phyloP scores from a whole-genome alignment of 1,140 invertebrate genomes.

The Halesus radiatus region DNA sequence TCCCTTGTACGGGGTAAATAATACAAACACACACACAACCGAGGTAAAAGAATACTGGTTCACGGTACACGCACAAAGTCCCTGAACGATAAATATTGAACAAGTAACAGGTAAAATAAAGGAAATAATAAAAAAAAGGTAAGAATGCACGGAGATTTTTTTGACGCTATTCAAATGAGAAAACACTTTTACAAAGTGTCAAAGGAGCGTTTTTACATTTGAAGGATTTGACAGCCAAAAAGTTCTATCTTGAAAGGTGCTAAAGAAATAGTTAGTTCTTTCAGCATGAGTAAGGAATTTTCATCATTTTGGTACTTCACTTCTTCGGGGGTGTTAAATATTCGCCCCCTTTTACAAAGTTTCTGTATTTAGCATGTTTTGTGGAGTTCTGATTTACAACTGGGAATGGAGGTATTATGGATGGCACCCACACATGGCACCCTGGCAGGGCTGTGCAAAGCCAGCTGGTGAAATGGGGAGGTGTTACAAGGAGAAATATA shows the following conservation, averaged over 20 bases:
- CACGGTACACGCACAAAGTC: not conserved
- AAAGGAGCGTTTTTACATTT: too few relatives aligned
- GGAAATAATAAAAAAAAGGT: too few relatives aligned
- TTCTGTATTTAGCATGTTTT: not conserved
- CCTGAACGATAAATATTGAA: not conserved
- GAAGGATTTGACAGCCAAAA: too few relatives aligned
- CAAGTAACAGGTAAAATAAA: too few relatives aligned
- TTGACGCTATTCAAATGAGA: too few relatives aligned
- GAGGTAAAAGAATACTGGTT: slow-evolving; percentile 1
- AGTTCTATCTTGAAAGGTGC: too few relatives aligned
- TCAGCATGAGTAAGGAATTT: too few relatives aligned
- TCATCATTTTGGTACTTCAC: too few relatives aligned
- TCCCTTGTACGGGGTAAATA: slow-evolving; percentile 29
- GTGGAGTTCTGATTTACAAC: not conserved
- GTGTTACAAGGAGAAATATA: slow-evolving; percentile 28
- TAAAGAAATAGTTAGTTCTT: too few relatives aligned
- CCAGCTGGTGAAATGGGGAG: not conserved
- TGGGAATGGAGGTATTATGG: not conserved
- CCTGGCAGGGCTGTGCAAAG: not conserved
- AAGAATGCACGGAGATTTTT: too few relatives aligned
- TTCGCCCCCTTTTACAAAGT: not conserved
- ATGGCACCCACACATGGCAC: not conserved
- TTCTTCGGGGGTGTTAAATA: not conserved
- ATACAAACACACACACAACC: slow-evolving; percentile 24
- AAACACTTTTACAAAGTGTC: too few relatives aligned